A percentile compares a stretch with the other conserved stretches of the same genome.
Evolutionary conservation across 2,113 vertebrate species (phyloP).

Genomic region (Trinectes maculatus): DNA sequence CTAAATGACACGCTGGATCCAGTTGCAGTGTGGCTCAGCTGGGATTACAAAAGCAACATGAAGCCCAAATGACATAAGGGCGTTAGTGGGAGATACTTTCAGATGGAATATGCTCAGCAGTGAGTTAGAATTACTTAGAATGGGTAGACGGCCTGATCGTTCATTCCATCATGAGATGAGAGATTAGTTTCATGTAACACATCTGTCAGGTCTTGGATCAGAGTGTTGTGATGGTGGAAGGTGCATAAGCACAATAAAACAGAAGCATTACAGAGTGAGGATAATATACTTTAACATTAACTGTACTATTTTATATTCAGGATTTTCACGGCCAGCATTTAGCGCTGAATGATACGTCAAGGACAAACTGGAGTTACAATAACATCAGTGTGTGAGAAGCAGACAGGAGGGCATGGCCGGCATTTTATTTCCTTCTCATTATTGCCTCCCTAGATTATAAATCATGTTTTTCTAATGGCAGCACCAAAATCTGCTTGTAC

Average conservation of each 20-base stretch:
- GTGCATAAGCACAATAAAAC: slow-evolving; percentile 17
- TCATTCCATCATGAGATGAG: slow-evolving; percentile 18
- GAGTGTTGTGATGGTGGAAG: not conserved
- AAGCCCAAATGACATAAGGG: not conserved
- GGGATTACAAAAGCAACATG: slow-evolving; percentile 6
- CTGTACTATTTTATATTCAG: slow-evolving; percentile 1
- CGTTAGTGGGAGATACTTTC: not conserved
- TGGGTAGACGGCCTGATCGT: slow-evolving; percentile 8
- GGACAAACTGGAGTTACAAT: slow-evolving; percentile 18
- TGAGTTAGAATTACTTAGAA: slow-evolving; percentile 9
- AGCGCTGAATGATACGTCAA: not conserved
- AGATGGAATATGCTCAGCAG: not conserved
- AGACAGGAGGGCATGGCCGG: slow-evolving; percentile 5
- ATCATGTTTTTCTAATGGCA: slow-evolving; percentile 44
- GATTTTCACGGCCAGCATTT: slow-evolving; percentile 21
- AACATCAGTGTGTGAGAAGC: slow-evolving; percentile 5
- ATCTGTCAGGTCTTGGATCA: not conserved
- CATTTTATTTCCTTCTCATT: slow-evolving; percentile 51
- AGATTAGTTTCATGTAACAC: slow-evolving; percentile 26
- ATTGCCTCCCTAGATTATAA: slow-evolving; percentile 42
- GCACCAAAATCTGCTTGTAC: slow-evolving; percentile 23
- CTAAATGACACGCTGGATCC: not conserved
- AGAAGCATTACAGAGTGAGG: not conserved
- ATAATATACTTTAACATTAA: slow-evolving; percentile 30
- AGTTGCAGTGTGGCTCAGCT: not conserved